phyloP scores from a whole-genome alignment of 2,888 invertebrate genomes.

The Cryptophagus acutangulus region DNA sequence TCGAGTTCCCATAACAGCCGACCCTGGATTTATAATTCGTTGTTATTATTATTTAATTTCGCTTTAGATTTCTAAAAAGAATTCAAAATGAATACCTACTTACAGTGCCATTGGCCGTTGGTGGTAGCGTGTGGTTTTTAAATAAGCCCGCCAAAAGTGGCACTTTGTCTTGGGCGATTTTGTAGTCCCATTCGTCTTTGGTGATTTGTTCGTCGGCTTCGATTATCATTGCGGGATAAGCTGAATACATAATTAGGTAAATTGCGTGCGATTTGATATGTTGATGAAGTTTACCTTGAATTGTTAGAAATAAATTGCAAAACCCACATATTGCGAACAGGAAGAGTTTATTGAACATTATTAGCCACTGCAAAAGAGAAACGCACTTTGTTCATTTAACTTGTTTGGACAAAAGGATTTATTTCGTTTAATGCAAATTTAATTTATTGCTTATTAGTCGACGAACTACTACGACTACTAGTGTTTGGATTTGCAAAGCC shows the following conservation, averaged over 20 bases:
- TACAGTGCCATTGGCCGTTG: constrained; percentile 45
- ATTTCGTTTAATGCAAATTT: no score
- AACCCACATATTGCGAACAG: no score
- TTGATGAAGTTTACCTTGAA: no score
- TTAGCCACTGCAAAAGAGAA: no score
- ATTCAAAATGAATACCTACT: constrained; percentile 38
- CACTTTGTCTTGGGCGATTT: constrained; percentile 34
- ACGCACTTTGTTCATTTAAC: no score
- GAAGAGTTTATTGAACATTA: no score
- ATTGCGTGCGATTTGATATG: constrained; percentile 3
- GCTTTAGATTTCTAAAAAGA: not conserved
- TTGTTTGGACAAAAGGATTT: no score
- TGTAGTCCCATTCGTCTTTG: constrained; percentile 45
- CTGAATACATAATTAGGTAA: constrained; percentile 13
- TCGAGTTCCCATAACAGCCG: constrained; percentile 70
- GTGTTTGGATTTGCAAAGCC: no score
- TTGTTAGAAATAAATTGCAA: no score
- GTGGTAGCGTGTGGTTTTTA: constrained; percentile 45
- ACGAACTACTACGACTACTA: no score
- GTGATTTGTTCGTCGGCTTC: constrained; percentile 27
- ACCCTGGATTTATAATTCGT: constrained; percentile 31
- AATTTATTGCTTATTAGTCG: no score
- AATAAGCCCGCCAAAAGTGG: constrained; percentile 36
- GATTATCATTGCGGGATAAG: constrained; percentile 14
- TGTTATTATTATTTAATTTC: not conserved